Evolutionary conservation across 2,888 invertebrate species (phyloP), one percentile per base, ranked within the genome.

Genomic region (Griposia aprilina): DNA sequence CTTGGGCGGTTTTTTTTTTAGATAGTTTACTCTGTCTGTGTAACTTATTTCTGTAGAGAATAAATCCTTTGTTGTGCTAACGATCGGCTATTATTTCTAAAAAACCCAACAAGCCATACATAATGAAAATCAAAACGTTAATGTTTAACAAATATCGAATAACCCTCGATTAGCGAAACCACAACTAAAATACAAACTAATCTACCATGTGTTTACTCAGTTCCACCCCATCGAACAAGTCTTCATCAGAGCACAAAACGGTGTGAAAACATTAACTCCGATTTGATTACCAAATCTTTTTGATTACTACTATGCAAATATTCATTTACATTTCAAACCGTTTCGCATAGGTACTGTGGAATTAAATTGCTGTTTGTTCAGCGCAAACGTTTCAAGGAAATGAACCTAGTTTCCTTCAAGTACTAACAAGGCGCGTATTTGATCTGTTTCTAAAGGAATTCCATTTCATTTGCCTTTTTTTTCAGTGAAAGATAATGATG

Each of bases 361-460:
- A 82, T 85, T 77, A 76, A 83, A 87, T 85, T 81, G 11, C 30
- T 83, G 74, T 86, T 86, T 78, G 65, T 65, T 63, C 68, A 26
- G 48, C 41, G 45, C 66, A 76, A 87, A 84, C 71, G 60, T 79
- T 79, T 68, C 48, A 72, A 78, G 74, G 74, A 85, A 85, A 82
- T 80, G n/a, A 76, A 69, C 68, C 20, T 23, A 13, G 75, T 70
- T 74, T 60, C 48, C 66, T 63, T 23, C 36, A 66, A 78, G 45
- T 48, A 36, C 84, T 78, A 78, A 76, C 74, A 72, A 65, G n/a
- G 52, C 52, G 13, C 23, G 57, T 41, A 74, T 72, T 71, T 75
- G n/a, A 78, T 68, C 50, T 73, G 57, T n/a, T 71, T 74, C 66
- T 26, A 67, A 36, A 76, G 15, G n/a, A 55, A 30, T 66, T 75